Evolutionary conservation across 2,113 vertebrate species (phyloP).

Genomic region (Chloropsis cyanopogon): DNA sequence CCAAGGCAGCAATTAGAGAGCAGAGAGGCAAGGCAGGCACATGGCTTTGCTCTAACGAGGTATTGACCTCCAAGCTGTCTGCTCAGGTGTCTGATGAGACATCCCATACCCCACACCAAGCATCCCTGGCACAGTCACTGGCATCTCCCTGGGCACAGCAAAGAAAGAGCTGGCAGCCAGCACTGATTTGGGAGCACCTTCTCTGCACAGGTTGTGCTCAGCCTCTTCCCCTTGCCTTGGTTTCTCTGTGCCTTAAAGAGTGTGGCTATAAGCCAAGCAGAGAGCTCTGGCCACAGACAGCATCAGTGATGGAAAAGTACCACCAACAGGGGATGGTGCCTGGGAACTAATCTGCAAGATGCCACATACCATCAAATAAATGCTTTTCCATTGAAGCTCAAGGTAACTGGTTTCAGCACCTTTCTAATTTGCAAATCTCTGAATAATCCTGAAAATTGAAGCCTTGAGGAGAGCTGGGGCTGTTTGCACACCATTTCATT

Average conservation of each 20-base stretch:
- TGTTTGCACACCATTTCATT: not conserved
- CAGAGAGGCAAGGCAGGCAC: not conserved
- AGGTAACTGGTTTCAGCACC: not conserved
- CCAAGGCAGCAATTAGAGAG: not conserved
- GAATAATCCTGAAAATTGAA: not conserved
- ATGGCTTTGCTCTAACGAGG: not conserved
- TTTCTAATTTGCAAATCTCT: not conserved
- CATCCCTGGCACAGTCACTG: not conserved
- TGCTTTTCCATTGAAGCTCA: not conserved
- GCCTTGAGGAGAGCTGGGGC: rapidly evolving
- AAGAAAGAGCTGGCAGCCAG: not conserved
- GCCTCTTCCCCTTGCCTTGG: not conserved
- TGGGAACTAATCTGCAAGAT: not conserved
- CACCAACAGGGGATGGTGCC: not conserved
- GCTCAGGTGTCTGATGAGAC: not conserved
- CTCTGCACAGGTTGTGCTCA: not conserved
- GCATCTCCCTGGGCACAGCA: not conserved
- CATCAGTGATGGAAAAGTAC: not conserved
- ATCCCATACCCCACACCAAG: rapidly evolving
- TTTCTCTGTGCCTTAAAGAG: not conserved
- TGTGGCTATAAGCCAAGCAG: not conserved
- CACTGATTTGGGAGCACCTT: not conserved
- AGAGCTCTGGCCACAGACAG: not conserved
- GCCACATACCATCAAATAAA: not conserved
- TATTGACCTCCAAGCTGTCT: not conserved